Evolutionary conservation across 2,113 vertebrate species (phyloP).

Genomic region (Chionis minor): DNA sequence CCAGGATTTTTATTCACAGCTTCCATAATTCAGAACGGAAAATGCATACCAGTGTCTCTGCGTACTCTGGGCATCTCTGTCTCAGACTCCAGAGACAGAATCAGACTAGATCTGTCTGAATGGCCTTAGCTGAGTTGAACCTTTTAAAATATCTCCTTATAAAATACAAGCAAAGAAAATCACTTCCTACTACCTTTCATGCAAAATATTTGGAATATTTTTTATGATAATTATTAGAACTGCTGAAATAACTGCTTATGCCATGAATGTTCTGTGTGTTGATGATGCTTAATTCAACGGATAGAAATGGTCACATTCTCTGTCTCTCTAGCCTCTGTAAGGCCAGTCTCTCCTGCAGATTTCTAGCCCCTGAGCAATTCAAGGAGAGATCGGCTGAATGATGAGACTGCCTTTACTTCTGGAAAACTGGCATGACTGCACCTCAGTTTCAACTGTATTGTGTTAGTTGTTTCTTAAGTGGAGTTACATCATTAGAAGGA

Average conservation of each 20-base stretch:
- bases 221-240: not conserved
- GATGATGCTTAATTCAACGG: not conserved
- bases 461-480: not conserved
- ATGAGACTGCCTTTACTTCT: not conserved
- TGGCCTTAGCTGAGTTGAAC: not conserved
- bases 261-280: not conserved
- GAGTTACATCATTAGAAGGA: not conserved
- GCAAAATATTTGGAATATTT: not conserved
- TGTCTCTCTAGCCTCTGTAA: not conserved
- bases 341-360: accelerated
- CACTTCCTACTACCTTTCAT: not conserved
- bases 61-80: not conserved
- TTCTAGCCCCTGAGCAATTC: not conserved
- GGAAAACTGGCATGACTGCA: not conserved
- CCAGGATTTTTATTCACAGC: not conserved
- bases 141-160: not conserved
- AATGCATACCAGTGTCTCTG: not conserved
- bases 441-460: not conserved
- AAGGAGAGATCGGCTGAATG: not conserved
- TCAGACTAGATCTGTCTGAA: not conserved
- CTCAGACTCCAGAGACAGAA: not conserved
- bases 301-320: not conserved
- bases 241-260: not conserved
- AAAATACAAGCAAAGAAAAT: not conserved
- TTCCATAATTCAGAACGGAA: not conserved